Base-by-base conservation (phyloP, 2,888 invertebrate species). In the Malthinus seriepunctatus region DNA sequence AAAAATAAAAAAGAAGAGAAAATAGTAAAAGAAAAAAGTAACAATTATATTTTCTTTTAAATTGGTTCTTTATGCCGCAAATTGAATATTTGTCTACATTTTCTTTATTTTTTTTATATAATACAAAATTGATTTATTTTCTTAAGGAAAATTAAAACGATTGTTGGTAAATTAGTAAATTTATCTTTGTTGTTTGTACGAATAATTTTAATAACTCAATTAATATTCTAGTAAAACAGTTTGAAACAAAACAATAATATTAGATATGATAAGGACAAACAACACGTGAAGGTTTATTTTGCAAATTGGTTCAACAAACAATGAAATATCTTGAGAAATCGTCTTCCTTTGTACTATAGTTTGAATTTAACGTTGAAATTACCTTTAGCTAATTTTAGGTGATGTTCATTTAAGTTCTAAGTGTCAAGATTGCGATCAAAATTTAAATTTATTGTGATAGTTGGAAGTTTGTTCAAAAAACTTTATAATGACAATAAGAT, bases 211-310 rank as follows among this genome's bases (percentile, higher is more conserved):
- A 14, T 42, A 42, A 42, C 39, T 42, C 14, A 42, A 42, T 42
- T 42, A 42, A 15, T 42, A 15, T 42, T 23, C 10, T 14, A 15
- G 39, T 23, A 42, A 42, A 42, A 23, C 15, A 42, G 39, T 42
- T 15, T 42, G 39, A 42, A 42, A 42, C 39, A 42, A 42, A 42
- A 42, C 39, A 42, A 42, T 42, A 42, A 42, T 42, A 42, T 23
- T 23, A 42, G 39, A 23, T 42, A 42, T 42, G 39, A 42, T 42
- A 42, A 42, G 39, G 39, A 42, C 39, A 42, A 23, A 42, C 39
- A 15, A 23, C 39, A 23, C 23, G 39, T 42, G 15, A 23, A n/a
- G 39, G 39, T 42, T 42, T 42, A 42, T 42, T 42, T 42, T 42
- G 39, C 11, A 42, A 42, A 42, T 42, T 42, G 39, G 39, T 15